phyloP scores from a whole-genome alignment of 2,113 vertebrate genomes.

The Protomyctophum bolini region DNA sequence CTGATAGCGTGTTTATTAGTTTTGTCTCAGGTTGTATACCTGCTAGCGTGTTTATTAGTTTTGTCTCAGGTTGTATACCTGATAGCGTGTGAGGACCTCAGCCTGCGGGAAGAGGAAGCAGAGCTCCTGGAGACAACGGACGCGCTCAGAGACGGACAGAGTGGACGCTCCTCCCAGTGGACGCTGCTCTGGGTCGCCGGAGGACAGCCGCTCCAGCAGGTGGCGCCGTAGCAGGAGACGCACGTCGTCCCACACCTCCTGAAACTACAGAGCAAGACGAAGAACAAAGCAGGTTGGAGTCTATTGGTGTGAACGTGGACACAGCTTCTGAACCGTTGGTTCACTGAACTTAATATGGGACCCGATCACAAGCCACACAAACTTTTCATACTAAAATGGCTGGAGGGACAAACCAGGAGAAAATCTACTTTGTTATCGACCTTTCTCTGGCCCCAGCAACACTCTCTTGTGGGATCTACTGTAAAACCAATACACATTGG shows the following conservation, averaged over 20 bases:
- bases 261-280: constrained; percentile 61
- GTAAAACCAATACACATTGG: too few species aligned
- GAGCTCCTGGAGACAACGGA: constrained; percentile 83
- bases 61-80: constrained; percentile 41
- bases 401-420: too few species aligned
- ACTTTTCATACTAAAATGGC: too few species aligned
- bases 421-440: too few species aligned
- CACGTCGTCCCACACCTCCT: constrained; percentile 88
- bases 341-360: too few species aligned
- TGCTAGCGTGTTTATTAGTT: constrained; percentile 75
- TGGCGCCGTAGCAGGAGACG: constrained; percentile 85
- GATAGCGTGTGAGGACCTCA: constrained; percentile 87
- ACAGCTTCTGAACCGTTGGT: background rate
- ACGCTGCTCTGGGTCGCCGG: constrained; percentile 16
- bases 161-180: background rate
- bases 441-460: too few species aligned
- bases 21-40: constrained; percentile 31
- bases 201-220: constrained; percentile 81
- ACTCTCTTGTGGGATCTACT: too few species aligned
- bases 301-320: background rate
- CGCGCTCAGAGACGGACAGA: constrained; percentile 73
- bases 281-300: background rate
- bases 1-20: constrained; percentile 76
- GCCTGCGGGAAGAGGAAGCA: constrained; percentile 89
- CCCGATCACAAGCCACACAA: too few species aligned